Percentiles rank a stretch among this genome's conserved stretches.
Conservation (phyloP, 2,113 vertebrate species). For the Piprites chloris region DNA sequence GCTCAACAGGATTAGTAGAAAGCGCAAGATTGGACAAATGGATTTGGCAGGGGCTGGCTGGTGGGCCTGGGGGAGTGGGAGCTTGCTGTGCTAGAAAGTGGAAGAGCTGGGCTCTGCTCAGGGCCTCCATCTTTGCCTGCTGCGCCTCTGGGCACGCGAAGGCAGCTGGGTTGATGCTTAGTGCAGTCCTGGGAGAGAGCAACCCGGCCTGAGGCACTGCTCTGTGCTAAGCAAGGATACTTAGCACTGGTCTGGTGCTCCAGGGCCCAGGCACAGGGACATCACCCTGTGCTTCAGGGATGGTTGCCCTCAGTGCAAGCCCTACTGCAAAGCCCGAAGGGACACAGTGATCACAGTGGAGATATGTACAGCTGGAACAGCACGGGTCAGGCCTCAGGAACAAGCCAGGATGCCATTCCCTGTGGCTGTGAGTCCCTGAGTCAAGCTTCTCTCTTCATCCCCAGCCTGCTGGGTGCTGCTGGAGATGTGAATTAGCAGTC, state of each 20-base stretch:
- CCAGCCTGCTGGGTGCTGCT: neutral
- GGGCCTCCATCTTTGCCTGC: neutral
- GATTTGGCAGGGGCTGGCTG: slow-evolving; percentile 61
- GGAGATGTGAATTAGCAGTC: neutral
- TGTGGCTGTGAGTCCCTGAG: neutral
- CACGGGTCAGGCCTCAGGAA: neutral
- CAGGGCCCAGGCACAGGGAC: neutral
- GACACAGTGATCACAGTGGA: neutral
- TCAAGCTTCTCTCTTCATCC: neutral
- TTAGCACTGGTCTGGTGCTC: neutral
- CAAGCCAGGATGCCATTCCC: neutral
- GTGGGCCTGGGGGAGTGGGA: slow-evolving; percentile 36
- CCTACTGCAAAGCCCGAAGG: neutral
- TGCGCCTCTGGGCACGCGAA: neutral
- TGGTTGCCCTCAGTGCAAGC: neutral
- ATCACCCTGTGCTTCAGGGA: neutral
- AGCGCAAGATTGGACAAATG: slow-evolving; percentile 42
- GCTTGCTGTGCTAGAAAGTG: neutral
- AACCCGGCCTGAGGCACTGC: neutral
- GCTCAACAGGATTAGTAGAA: slow-evolving; percentile 59
- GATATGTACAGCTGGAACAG: neutral
- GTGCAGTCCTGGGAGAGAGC: neutral
- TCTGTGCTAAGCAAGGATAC: neutral
- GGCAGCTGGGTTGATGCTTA: slow-evolving; percentile 1
- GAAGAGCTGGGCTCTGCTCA: neutral